phyloP scores from a whole-genome alignment of 1,140 invertebrate genomes.

The Musca domestica region DNA sequence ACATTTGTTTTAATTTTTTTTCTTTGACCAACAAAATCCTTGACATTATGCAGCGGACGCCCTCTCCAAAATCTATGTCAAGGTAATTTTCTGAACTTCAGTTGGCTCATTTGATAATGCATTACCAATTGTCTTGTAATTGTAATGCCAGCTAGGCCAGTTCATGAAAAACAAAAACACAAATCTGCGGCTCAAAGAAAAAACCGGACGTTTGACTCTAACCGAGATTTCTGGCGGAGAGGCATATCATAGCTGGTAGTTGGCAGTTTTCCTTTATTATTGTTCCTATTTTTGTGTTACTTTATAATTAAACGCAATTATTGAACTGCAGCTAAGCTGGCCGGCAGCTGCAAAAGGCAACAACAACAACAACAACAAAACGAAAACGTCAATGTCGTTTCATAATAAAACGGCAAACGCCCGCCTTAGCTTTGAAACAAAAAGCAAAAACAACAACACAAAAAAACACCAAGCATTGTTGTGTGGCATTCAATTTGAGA shows the following conservation, averaged over 20 bases:
- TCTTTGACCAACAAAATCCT: no score
- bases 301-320: constrained; percentile 53
- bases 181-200: no score
- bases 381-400: background rate
- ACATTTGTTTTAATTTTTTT: no score
- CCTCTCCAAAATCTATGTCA: no score
- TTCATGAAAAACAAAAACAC: no score
- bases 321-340: constrained; percentile 38
- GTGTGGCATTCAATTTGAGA: constrained; percentile 12
- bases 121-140: no score
- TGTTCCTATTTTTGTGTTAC: constrained; percentile 13
- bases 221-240: constrained; percentile 7
- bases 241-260: constrained; percentile 11
- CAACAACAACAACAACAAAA: background rate
- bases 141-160: no score
- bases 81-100: no score
- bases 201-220: constrained; percentile 21
- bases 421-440: background rate
- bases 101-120: no score
- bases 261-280: constrained; percentile 24
- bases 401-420: background rate
- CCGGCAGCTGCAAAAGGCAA: background rate
- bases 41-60: no score
- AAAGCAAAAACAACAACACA: background rate
- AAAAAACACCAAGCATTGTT: background rate